phyloP scores from a whole-genome alignment of 2,888 invertebrate species.

The Caenorhabditis virilis region DNA sequence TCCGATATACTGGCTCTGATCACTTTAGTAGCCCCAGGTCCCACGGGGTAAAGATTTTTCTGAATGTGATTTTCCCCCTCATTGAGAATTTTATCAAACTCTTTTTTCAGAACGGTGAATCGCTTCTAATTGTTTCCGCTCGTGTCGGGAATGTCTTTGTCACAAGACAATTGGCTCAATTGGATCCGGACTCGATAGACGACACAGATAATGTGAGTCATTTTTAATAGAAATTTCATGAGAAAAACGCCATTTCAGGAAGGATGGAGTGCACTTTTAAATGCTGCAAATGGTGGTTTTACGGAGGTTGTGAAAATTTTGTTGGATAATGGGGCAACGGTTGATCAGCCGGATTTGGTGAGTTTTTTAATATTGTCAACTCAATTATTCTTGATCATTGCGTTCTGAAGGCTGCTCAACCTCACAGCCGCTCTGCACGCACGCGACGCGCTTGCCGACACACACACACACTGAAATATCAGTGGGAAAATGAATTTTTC shows the following conservation, averaged over 20 bases:
- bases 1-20: too few relatives aligned
- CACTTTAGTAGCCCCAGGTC: too few relatives aligned
- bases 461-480: too few relatives aligned
- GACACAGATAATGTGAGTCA: slow-evolving; percentile 63
- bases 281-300: slow-evolving; percentile 91
- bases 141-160: slow-evolving; percentile 79
- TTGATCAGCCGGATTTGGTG: slow-evolving; percentile 55
- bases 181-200: slow-evolving; percentile 56
- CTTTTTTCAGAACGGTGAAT: slow-evolving; percentile 63
- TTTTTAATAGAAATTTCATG: neutral
- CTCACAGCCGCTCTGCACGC: too few relatives aligned
- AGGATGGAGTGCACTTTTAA: slow-evolving; percentile 78
- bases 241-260: too few relatives aligned
- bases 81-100: neutral
- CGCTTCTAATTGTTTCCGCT: slow-evolving; percentile 62
- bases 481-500: too few relatives aligned
- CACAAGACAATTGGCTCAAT: slow-evolving; percentile 75
- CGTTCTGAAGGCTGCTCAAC: too few relatives aligned
- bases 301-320: slow-evolving; percentile 82
- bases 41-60: too few relatives aligned
- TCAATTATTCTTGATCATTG: too few relatives aligned
- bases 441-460: too few relatives aligned
- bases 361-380: too few relatives aligned
- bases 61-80: too few relatives aligned
- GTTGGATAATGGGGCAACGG: slow-evolving; percentile 74